Evolutionary conservation across 2,888 invertebrate genomes (phyloP).

Genomic region (Slavum lentiscoides): DNA sequence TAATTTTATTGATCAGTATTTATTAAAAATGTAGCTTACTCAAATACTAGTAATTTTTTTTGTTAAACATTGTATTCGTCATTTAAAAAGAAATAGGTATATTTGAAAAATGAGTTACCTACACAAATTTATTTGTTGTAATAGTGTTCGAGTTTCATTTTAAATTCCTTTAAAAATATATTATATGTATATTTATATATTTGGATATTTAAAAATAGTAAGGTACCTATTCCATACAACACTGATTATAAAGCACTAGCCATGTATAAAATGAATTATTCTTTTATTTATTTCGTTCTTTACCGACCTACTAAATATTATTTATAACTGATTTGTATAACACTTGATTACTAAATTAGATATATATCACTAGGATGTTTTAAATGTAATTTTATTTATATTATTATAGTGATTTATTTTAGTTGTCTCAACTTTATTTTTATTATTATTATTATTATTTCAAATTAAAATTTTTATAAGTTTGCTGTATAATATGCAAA

Average conservation of each 20-base stretch:
- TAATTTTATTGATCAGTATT: conserved; percentile 26
- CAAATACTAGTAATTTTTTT: neutral
- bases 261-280: conserved; percentile 2
- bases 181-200: too few relatives aligned
- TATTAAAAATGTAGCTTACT: neutral
- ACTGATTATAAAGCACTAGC: neutral
- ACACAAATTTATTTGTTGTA: too few relatives aligned
- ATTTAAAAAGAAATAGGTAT: neutral
- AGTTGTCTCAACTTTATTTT: conserved; percentile 1
- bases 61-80: too few relatives aligned
- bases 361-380: neutral
- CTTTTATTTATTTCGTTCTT: neutral
- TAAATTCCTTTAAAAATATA: too few relatives aligned
- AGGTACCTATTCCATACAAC: neutral
- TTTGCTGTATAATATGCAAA: conserved; percentile 19
- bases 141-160: too few relatives aligned
- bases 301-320: conserved; percentile 9
- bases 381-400: neutral
- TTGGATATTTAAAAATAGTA: too few relatives aligned
- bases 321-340: conserved; percentile 19
- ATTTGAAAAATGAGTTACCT: too few relatives aligned
- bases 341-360: neutral
- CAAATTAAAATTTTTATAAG: conserved; percentile 33
- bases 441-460: conserved; percentile 16
- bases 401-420: conserved; percentile 19